Conservation (phyloP, 2,113 vertebrate species). For the Emydocephalus ijimae region DNA sequence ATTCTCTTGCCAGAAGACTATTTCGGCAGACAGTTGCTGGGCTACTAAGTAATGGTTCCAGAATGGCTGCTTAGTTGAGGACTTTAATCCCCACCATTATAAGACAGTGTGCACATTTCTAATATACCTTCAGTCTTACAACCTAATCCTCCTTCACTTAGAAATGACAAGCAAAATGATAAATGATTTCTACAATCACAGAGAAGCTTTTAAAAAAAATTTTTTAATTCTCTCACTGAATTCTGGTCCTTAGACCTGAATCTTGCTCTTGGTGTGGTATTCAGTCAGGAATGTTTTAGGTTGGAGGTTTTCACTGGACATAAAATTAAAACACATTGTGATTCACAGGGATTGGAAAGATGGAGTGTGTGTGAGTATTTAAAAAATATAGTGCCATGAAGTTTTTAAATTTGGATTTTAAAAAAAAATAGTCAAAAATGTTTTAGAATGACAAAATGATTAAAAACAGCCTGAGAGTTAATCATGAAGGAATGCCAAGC, state of each 20-base stretch:
- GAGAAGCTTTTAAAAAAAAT: background rate
- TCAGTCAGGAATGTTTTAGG: background rate
- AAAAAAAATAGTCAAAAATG: background rate
- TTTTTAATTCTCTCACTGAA: background rate
- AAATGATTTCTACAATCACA: background rate
- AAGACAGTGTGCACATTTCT: background rate
- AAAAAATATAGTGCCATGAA: background rate
- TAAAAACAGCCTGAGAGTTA: background rate
- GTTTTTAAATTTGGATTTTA: background rate
- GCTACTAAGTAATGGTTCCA: background rate
- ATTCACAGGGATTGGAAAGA: background rate
- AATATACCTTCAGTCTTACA: background rate
- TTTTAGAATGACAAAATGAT: background rate
- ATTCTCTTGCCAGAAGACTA: background rate
- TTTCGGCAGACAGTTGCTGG: background rate
- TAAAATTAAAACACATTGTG: background rate
- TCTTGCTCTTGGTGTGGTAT: background rate
- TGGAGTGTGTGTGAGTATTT: background rate
- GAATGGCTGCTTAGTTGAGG: background rate
- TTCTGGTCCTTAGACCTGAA: background rate
- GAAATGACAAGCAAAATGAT: background rate
- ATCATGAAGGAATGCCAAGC: background rate
- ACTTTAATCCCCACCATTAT: background rate
- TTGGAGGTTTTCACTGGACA: background rate
- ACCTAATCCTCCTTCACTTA: background rate